Evolutionary conservation across 2,797 vertebrate species (phyloP).

Genomic region (Alauda arvensis): DNA sequence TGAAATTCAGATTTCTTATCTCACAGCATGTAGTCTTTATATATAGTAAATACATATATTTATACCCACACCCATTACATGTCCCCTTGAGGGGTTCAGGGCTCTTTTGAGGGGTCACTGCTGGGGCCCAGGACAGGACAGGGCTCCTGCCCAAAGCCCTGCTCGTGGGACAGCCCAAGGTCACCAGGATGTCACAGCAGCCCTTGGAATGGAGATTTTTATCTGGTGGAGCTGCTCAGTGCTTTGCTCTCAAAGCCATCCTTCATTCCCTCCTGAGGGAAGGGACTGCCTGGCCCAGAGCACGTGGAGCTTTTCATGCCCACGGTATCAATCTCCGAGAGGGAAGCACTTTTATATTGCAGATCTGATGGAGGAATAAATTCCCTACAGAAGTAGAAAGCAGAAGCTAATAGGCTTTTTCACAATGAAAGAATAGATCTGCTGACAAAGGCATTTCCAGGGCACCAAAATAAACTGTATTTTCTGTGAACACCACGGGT

Average conservation of each 20-base stretch:
- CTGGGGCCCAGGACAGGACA: not conserved
- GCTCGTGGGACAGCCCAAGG: not conserved
- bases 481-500: not conserved
- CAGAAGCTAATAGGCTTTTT: conserved; percentile 40
- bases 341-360: conserved; percentile 51
- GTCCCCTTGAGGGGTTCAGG: not conserved
- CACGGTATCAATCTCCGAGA: conserved; percentile 13
- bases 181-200: not conserved
- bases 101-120: not conserved
- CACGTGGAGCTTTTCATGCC: not conserved
- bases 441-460: conserved; percentile 46
- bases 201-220: conserved; percentile 44
- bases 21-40: not conserved
- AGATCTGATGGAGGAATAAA: conserved; percentile 63
- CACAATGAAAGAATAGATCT: conserved; percentile 46
- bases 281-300: not conserved
- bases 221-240: not conserved
- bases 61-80: not conserved
- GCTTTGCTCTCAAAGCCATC: conserved; percentile 41
- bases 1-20: not conserved
- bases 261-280: conserved; percentile 28
- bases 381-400: conserved; percentile 51
- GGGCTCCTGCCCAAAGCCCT: not conserved
- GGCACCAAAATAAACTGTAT: conserved; percentile 35
- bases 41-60: not conserved